phyloP scores from a whole-genome alignment of 2,888 invertebrate species.

The Rhingia campestris region DNA sequence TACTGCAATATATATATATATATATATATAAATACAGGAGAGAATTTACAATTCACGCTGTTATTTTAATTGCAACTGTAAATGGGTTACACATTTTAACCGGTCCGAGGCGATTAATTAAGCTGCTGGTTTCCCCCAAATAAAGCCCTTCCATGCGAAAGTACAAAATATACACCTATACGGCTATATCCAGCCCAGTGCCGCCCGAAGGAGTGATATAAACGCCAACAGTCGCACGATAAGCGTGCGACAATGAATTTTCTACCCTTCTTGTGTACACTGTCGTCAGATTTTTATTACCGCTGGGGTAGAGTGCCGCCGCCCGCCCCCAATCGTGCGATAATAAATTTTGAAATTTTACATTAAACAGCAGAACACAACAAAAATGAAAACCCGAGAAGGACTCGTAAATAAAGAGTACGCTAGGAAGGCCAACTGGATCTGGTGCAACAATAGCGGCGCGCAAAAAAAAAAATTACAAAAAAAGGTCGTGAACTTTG shows the following conservation, averaged over 20 bases:
- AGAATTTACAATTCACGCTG: constrained; percentile 64
- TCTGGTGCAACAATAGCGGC: constrained; percentile 12
- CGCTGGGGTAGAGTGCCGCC: background rate
- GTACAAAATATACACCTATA: constrained; percentile 16
- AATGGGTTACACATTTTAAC: constrained; percentile 72
- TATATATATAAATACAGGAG: background rate
- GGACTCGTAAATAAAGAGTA: constrained; percentile 20
- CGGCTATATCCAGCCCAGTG: too few relatives aligned
- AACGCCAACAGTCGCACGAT: constrained; percentile 50
- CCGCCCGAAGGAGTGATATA: constrained; percentile 35
- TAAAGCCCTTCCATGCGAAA: background rate
- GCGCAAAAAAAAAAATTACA: constrained; percentile 18
- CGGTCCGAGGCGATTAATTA: constrained; percentile 71
- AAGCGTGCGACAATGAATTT: constrained; percentile 67
- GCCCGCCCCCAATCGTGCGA: constrained; percentile 26
- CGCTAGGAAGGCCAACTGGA: constrained; percentile 29
- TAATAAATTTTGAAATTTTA: constrained; percentile 71
- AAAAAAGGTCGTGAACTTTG: constrained; percentile 65
- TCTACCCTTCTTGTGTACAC: constrained; percentile 14
- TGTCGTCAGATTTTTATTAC: constrained; percentile 65
- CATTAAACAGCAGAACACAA: constrained; percentile 40
- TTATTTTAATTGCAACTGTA: constrained; percentile 72
- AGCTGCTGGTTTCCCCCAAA: constrained; percentile 52
- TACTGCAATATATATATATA: too few relatives aligned
- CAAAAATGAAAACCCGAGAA: constrained; percentile 6